A percentile compares a stretch with the other conserved stretches of the same genome.
Evolutionary conservation across 2,888 invertebrate genomes (phyloP).

Genomic region (Cyaniris semiargus): DNA sequence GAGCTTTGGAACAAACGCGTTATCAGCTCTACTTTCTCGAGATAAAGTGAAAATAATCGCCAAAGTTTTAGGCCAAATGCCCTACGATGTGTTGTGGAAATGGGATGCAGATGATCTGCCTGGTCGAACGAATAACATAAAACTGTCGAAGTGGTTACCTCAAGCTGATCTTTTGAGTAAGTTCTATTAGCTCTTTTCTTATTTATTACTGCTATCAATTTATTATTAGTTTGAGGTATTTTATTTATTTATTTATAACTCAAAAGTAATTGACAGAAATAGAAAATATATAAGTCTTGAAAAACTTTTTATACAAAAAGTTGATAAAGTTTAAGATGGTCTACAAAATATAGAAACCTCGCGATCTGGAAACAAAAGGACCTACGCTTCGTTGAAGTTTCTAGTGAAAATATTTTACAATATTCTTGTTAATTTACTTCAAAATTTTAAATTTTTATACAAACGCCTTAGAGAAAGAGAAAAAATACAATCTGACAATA

Average conservation of each 20-base stretch:
- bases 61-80: conserved; percentile 54
- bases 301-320: no score
- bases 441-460: no score
- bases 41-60: conserved; percentile 49
- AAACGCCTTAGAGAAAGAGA: no score
- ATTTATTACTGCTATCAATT: neutral
- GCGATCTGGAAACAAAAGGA: no score
- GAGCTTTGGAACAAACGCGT: conserved; percentile 56
- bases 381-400: no score
- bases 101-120: conserved; percentile 56
- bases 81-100: conserved; percentile 62
- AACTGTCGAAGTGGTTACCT: conserved; percentile 56
- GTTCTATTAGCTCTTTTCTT: conserved; percentile 33
- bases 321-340: no score
- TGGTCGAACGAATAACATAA: conserved; percentile 49
- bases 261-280: no score
- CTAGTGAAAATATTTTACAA: no score
- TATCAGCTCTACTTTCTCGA: conserved; percentile 43
- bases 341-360: no score
- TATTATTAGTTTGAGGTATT: neutral
- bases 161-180: conserved; percentile 65
- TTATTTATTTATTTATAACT: neutral
- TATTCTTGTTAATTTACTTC: no score
- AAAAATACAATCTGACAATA: no score
- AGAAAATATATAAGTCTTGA: no score